Evolutionary conservation across 2,113 vertebrate genomes (phyloP).

Genomic region (Aldabrachelys gigantea): DNA sequence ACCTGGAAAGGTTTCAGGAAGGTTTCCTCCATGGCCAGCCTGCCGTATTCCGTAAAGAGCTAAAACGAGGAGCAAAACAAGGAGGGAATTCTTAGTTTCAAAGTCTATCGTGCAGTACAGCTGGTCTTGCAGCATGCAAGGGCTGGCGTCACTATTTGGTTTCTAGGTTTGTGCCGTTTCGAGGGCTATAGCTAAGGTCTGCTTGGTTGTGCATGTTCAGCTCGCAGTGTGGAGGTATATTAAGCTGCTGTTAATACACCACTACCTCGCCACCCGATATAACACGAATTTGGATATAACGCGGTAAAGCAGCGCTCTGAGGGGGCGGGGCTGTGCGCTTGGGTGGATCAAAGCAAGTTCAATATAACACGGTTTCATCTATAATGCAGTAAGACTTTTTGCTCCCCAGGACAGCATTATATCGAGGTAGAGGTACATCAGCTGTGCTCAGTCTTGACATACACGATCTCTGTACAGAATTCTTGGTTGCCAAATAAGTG

Average conservation of each 20-base stretch:
- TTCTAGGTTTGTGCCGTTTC: not conserved
- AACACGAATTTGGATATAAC: no score
- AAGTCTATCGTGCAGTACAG: rapidly evolving
- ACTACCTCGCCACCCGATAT: no score
- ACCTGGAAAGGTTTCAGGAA: slow-evolving; percentile 99
- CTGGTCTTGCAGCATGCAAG: rapidly evolving
- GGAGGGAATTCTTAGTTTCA: not conserved
- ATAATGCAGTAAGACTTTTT: no score
- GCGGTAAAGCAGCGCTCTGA: no score
- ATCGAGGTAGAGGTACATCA: not conserved
- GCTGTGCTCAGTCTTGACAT: not conserved
- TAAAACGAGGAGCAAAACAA: slow-evolving; percentile 61
- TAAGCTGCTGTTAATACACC: rapidly evolving
- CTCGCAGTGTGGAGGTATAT: not conserved
- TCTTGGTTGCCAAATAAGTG: not conserved
- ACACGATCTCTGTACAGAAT: not conserved
- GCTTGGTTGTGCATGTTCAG: not conserved
- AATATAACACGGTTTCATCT: no score
- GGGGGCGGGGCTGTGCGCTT: no score
- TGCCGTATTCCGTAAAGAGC: slow-evolving; percentile 98
- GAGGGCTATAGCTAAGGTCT: not conserved
- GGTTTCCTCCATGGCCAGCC: slow-evolving; percentile 97
- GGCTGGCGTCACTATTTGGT: not conserved
- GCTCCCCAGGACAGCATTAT: no score
- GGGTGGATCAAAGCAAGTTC: no score